Evolutionary conservation across 2,797 vertebrate species (phyloP).

Genomic region (Rhynchonycteris naso): DNA sequence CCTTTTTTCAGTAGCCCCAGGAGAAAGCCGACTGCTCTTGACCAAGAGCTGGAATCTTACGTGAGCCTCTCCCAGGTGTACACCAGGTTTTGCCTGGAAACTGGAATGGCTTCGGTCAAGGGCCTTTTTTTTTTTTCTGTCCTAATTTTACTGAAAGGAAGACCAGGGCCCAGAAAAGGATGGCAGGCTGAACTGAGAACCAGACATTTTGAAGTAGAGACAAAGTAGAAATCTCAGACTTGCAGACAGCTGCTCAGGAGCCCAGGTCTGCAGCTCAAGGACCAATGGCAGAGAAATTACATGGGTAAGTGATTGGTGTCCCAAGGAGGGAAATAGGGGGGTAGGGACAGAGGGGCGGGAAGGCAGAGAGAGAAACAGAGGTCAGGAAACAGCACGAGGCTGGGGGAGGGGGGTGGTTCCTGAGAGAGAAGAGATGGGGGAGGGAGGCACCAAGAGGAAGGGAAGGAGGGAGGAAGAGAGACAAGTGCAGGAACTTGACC

Average conservation of each 20-base stretch:
- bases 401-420: too few relatives aligned
- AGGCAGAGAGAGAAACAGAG: not conserved
- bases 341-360: not conserved
- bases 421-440: not conserved
- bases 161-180: not conserved
- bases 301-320: not conserved
- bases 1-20: not conserved
- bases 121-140: not conserved
- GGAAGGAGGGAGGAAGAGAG: not conserved
- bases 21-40: not conserved
- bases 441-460: not conserved
- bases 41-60: not conserved
- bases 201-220: not conserved
- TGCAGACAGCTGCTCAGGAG: not conserved
- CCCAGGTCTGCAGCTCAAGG: not conserved
- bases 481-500: not conserved
- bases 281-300: not conserved
- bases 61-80: not conserved
- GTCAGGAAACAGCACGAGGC: accelerated
- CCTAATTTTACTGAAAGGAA: not conserved
- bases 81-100: not conserved
- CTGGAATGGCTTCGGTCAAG: not conserved
- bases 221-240: not conserved
- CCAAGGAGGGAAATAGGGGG: not conserved
- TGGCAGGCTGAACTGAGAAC: not conserved